A percentile compares a stretch with the other conserved stretches of the same genome.
phyloP scores from a whole-genome alignment of 2,113 vertebrate species.

The Podiceps cristatus region DNA sequence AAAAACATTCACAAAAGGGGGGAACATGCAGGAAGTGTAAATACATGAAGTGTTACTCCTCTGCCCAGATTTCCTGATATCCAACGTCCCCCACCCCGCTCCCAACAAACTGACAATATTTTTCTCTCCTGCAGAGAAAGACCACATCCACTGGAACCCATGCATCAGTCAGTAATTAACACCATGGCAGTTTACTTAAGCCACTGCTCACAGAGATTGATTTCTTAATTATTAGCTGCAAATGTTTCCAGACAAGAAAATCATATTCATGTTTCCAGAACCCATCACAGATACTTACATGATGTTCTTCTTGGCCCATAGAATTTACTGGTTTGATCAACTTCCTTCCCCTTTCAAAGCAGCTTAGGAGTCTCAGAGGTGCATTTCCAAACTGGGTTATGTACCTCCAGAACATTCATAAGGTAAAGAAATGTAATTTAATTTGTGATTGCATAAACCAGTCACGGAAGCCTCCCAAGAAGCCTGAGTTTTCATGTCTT shows the following conservation, averaged over 20 bases:
- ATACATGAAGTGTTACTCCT: background rate
- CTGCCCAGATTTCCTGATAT: background rate
- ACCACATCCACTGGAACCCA: background rate
- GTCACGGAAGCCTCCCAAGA: conserved; percentile 71
- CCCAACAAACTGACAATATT: background rate
- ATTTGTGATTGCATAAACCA: conserved; percentile 73
- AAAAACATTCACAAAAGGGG: no score
- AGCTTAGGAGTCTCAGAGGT: conserved; percentile 20
- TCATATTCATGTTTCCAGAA: background rate
- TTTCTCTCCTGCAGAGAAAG: background rate
- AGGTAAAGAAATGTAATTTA: conserved; percentile 75
- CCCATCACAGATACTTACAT: background rate
- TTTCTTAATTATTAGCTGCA: background rate
- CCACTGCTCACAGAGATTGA: background rate
- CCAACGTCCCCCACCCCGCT: background rate
- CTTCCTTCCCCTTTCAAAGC: background rate
- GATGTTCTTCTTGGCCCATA: background rate
- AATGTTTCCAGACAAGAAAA: background rate
- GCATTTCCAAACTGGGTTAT: conserved; percentile 37
- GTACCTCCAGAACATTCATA: conserved; percentile 41
- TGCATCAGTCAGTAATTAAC: background rate
- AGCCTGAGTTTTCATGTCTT: conserved; percentile 71
- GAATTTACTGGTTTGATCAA: background rate
- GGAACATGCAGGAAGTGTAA: background rate
- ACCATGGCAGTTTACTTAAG: background rate